Percentiles rank a stretch among this genome's conserved stretches.
Evolutionary conservation across 2,113 vertebrate genomes (phyloP).

Genomic region (Bujurquina vittata): DNA sequence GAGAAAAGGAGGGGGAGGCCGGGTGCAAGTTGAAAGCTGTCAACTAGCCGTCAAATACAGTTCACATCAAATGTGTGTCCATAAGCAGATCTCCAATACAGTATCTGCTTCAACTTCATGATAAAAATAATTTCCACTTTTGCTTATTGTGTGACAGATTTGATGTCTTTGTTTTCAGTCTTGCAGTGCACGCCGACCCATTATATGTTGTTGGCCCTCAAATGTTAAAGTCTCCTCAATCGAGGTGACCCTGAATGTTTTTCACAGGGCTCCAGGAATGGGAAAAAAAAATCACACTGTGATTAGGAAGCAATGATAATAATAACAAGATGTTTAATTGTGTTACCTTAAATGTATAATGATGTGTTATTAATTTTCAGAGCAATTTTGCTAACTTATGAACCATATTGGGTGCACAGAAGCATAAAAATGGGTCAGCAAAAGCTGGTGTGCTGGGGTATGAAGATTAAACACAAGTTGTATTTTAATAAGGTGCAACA

Average conservation of each 20-base stretch:
- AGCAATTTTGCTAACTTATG: constrained; percentile 59
- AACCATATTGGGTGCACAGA: constrained; percentile 46
- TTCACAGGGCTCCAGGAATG: not conserved
- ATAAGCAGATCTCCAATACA: not conserved
- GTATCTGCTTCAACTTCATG: not conserved
- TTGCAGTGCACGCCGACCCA: not conserved
- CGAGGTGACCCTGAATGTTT: constrained; percentile 1
- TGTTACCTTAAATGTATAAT: constrained; percentile 70
- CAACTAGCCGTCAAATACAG: constrained; percentile 45
- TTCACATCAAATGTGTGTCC: constrained; percentile 36
- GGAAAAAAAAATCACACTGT: not conserved
- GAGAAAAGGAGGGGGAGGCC: constrained; percentile 19
- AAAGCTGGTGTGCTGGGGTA: constrained; percentile 50
- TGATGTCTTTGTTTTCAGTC: constrained; percentile 2
- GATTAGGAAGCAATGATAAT: constrained; percentile 20
- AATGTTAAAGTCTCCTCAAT: not conserved
- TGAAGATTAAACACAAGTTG: constrained; percentile 70
- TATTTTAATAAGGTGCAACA: constrained; percentile 63
- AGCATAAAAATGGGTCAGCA: constrained; percentile 69
- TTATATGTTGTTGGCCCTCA: constrained; percentile 3
- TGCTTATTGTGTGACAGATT: not conserved
- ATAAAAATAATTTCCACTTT: not conserved
- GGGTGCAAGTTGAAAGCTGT: constrained; percentile 57
- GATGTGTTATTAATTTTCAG: constrained; percentile 67
- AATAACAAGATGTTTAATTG: constrained; percentile 63